Evolutionary conservation across 2,797 vertebrate species (phyloP).

Genomic region (Perdix hodgsoniae): DNA sequence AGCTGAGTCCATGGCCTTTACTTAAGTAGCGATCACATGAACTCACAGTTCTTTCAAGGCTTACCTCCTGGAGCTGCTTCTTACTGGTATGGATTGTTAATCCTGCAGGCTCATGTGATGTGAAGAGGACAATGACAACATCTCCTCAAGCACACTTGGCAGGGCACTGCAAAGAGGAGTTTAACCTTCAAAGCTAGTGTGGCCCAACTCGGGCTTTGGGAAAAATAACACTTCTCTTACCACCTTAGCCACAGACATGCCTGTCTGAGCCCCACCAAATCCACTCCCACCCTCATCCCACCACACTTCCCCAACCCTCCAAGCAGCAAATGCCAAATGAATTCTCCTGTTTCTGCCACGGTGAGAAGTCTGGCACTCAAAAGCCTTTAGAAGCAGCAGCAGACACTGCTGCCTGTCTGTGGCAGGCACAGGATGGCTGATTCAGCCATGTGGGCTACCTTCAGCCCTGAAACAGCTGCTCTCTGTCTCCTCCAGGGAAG

Average conservation of each 20-base stretch:
- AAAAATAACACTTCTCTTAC: neutral
- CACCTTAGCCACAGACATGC: neutral
- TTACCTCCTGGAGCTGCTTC: neutral
- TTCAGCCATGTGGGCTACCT: neutral
- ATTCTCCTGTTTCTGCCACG: neutral
- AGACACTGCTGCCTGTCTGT: neutral
- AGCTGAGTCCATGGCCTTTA: neutral
- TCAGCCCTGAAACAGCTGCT: neutral
- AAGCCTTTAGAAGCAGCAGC: neutral
- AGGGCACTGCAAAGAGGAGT: neutral
- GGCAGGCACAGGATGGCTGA: neutral
- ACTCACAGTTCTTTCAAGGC: neutral
- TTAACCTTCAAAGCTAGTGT: neutral
- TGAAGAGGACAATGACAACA: neutral
- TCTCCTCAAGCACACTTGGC: neutral
- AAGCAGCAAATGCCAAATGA: neutral
- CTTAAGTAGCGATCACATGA: neutral
- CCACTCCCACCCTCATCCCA: fast-evolving
- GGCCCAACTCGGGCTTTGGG: neutral
- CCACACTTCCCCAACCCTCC: neutral
- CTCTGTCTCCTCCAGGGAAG: neutral
- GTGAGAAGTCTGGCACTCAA: neutral
- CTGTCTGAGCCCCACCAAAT: neutral
- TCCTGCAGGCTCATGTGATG: neutral
- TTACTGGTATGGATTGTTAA: neutral